Base-by-base conservation (phyloP, 2,113 vertebrate species). In the Australoheros scitulus region DNA sequence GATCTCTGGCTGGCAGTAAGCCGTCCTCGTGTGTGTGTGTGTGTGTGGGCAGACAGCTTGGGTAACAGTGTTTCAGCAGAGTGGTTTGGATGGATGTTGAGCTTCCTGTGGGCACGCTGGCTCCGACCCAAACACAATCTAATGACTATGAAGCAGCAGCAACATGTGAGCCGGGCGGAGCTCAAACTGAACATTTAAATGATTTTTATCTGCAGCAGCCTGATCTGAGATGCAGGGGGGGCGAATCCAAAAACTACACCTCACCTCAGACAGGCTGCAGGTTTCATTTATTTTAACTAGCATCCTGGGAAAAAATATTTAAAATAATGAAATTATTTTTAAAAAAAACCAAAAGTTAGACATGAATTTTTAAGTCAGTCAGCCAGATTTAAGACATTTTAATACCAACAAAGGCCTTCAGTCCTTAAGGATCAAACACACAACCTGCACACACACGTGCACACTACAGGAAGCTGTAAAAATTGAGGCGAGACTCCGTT, bases 101-200 rank as follows among this genome's bases (percentile, higher is more conserved):
- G 76, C 82, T 77, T 87, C 84, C 89, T 86, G 84, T 47, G 34
- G 81, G 87, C 43, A 20, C 43, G 41, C 55, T 91, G 89, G 82
- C 82, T 72, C 57, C 7, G 7, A 76, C 82, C 76, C 79, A 79
- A 85, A 82, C 84, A 80, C 59, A 5, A 83, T 70, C 6, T 34
- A 22, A 75, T 22, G 41, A 74, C n/a, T 36, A 24, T 10, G 82
- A 22, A 77, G 50, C 76, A 34, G 4, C 32, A 80, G 41, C 9
- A 11, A 11, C 11, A 3, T n/a, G 52, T 8, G 20, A 36, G 38
- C 57, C 58, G 7, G 47, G 36, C 26, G 32, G 24, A 75, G 15
- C 47, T 18, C 20, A n/a, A 43, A 32, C 41, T 32, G 26, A 64
- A 38, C 36, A 38, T 38, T 38, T 38, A 38, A 38, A 38, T 10